Conservation (phyloP, 2,888 invertebrate species). For the Mechanitis messenoides region DNA sequence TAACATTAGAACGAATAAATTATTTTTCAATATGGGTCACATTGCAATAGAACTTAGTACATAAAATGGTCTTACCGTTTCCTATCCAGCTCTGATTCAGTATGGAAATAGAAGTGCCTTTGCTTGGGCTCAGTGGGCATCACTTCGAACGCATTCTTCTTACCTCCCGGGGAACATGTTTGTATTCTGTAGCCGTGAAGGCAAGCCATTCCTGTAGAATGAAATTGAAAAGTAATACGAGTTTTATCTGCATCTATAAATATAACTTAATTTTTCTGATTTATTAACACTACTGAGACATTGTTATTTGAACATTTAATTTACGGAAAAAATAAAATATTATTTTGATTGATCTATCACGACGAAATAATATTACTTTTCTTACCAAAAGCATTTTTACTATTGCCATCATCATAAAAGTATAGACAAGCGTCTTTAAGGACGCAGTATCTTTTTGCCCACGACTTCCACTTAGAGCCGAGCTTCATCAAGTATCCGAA, state of each 20-base stretch:
- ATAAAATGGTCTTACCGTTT: conserved; percentile 81
- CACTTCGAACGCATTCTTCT: conserved; percentile 94
- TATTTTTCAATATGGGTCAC: no score
- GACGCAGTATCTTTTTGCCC: conserved; percentile 95
- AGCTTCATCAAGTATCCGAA: conserved; percentile 94
- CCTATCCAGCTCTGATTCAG: conserved; percentile 96
- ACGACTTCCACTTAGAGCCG: conserved; percentile 89
- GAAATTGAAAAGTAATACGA: not conserved
- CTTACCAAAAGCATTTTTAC: conserved; percentile 91
- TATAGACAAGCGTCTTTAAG: conserved; percentile 96
- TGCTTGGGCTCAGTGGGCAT: conserved; percentile 91
- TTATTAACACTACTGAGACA: not conserved
- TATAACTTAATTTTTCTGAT: not conserved
- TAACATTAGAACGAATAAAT: no score
- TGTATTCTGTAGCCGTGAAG: conserved; percentile 96
- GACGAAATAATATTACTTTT: conserved; percentile 8
- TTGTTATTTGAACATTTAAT: no score
- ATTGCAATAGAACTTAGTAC: not conserved
- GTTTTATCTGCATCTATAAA: not conserved
- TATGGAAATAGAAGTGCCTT: conserved; percentile 93
- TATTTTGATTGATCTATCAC: no score
- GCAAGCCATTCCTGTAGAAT: conserved; percentile 88
- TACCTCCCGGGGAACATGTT: conserved; percentile 87
- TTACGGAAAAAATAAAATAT: no score
- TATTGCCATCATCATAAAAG: conserved; percentile 92